phyloP scores from a whole-genome alignment of 2,113 vertebrate genomes.

The Lathamus discolor region DNA sequence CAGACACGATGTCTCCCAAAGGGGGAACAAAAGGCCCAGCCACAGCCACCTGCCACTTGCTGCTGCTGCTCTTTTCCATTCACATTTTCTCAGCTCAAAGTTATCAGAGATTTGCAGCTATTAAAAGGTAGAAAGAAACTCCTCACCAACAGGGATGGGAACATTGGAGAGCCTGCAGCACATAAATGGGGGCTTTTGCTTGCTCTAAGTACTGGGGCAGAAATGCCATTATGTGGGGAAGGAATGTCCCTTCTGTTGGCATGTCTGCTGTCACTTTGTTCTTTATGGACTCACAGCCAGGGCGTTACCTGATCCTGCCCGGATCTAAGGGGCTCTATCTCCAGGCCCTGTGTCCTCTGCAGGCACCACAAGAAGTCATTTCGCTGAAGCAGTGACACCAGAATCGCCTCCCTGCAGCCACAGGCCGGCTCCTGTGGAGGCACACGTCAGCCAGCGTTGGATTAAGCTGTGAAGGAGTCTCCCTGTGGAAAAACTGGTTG shows the following conservation, averaged over 20 bases:
- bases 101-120: neutral
- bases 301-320: neutral
- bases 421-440: neutral
- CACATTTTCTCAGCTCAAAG: neutral
- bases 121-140: neutral
- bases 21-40: neutral
- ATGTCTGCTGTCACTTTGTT: neutral
- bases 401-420: neutral
- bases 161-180: neutral
- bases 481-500: rapidly evolving
- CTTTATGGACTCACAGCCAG: neutral
- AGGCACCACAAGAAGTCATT: neutral
- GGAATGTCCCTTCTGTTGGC: neutral
- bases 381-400: neutral
- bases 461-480: neutral
- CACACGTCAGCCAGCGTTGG: neutral
- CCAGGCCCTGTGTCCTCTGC: neutral
- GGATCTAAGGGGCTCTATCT: neutral
- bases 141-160: rapidly evolving
- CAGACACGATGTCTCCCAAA: neutral
- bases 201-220: neutral
- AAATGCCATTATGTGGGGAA: neutral
- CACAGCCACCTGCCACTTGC: neutral
- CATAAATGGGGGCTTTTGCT: neutral
- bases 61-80: neutral